A percentile compares a stretch with the other conserved stretches of the same genome.
These are phyloP conservation scores for Corvus hawaiiensis DNA, from an alignment of 2,113 vertebrate genomes.

Conservation along the genomic window DNA sequence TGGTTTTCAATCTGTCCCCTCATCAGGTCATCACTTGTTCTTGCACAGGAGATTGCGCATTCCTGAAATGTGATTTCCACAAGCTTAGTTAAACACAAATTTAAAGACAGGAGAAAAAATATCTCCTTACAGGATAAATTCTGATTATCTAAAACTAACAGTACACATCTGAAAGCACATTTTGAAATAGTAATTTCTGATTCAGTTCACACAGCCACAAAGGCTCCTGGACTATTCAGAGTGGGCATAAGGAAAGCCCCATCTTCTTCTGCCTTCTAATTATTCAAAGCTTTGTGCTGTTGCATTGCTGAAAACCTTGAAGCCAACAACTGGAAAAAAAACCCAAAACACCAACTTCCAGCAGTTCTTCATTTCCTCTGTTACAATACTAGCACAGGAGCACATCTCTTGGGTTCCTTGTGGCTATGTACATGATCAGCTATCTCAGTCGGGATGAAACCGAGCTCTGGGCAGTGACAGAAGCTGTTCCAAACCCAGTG, in stretches of 20 bases:
- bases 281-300: neutral
- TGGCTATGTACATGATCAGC: fast-evolving
- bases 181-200: neutral
- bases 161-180: neutral
- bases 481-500: fast-evolving
- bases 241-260: neutral
- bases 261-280: neutral
- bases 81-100: neutral
- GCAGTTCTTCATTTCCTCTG: neutral
- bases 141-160: neutral
- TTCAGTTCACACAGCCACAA: neutral
- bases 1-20: neutral
- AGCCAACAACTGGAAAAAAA: neutral
- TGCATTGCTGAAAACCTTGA: neutral
- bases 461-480: fast-evolving
- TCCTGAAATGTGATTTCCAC: neutral
- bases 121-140: neutral
- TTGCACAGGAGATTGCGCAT: fast-evolving
- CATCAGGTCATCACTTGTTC: neutral
- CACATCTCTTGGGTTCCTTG: neutral
- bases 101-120: neutral
- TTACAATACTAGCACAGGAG: neutral
- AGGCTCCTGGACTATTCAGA: neutral
- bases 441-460: neutral
- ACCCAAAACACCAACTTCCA: neutral